Percentiles rank a stretch among this genome's conserved stretches.
Evolutionary conservation across 1,140 invertebrate species (phyloP).

Genomic region (Eriocheir sinensis): DNA sequence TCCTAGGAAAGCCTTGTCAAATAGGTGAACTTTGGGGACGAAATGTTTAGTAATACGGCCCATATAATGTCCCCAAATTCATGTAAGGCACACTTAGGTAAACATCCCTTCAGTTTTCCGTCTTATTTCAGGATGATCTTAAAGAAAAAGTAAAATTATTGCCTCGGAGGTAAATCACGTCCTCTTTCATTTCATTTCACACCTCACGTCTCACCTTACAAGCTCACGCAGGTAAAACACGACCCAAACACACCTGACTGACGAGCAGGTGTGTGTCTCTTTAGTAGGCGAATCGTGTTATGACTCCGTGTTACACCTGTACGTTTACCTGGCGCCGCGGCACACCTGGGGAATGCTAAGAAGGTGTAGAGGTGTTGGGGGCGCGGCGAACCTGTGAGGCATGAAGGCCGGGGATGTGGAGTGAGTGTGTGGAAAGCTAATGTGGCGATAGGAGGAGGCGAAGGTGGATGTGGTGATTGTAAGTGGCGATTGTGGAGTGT

Average conservation of each 20-base stretch:
- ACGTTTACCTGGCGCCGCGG: background rate
- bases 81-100: too few species aligned
- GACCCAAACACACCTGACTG: background rate
- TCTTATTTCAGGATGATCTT: too few species aligned
- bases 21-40: too few species aligned
- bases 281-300: background rate
- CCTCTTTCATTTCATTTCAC: too few species aligned
- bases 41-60: too few species aligned
- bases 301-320: background rate
- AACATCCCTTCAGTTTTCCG: too few species aligned
- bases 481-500: background rate
- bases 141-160: too few species aligned
- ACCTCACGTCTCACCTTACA: too few species aligned
- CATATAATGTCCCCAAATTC: too few species aligned
- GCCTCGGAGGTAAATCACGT: too few species aligned
- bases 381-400: background rate
- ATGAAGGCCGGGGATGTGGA: background rate
- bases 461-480: background rate
- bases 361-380: constrained; percentile 20
- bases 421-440: constrained; percentile 13
- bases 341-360: background rate
- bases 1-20: too few species aligned
- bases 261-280: background rate
- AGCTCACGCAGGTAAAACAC: too few species aligned
- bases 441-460: background rate